phyloP scores from a whole-genome alignment of 2,888 invertebrate species.

The Tineola bisselliella region DNA sequence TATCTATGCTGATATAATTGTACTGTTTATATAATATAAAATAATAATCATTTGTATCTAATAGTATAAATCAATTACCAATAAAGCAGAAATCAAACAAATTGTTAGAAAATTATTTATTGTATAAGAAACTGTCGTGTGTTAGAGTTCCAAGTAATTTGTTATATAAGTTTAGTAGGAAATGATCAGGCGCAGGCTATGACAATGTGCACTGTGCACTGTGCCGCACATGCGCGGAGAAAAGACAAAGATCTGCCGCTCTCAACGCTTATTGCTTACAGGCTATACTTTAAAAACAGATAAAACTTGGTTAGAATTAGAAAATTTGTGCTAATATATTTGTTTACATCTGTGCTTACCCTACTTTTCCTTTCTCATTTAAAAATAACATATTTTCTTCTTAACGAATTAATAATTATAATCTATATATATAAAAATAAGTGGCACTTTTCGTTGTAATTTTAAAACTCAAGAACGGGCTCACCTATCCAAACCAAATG shows the following conservation, averaged over 20 bases:
- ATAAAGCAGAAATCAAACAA: slow-evolving; percentile 1
- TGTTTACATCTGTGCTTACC: background rate
- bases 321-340: no score
- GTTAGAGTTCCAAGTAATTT: slow-evolving; percentile 1
- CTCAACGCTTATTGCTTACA: slow-evolving; percentile 15
- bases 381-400: no score
- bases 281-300: no score
- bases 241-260: slow-evolving; percentile 36
- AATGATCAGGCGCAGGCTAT: slow-evolving; percentile 2
- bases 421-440: no score
- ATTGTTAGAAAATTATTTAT: background rate
- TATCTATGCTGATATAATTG: no score
- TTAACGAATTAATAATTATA: no score
- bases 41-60: background rate
- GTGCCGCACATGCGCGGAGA: slow-evolving; percentile 20
- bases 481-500: no score
- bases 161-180: slow-evolving; percentile 6
- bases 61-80: background rate
- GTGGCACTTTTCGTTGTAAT: no score
- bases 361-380: background rate
- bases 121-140: background rate
- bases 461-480: no score
- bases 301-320: background rate
- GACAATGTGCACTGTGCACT: slow-evolving; percentile 9
- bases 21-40: no score